Evolutionary conservation across 2,113 vertebrate genomes (phyloP).

Genomic region (Prunella himalayana): DNA sequence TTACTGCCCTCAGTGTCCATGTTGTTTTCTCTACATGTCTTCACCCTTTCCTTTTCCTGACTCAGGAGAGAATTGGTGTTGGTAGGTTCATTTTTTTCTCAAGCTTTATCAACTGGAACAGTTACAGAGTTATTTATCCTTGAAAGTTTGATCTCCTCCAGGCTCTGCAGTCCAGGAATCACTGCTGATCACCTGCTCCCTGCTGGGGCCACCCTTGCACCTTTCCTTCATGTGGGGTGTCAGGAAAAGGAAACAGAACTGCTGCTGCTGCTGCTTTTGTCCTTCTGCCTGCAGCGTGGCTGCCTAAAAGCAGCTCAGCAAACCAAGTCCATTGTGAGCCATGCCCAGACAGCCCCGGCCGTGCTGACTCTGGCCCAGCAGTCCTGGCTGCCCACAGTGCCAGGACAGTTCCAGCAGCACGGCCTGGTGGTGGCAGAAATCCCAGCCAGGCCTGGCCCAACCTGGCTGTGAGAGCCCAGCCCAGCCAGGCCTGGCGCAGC

Average conservation of each 20-base stretch:
- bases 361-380: no score
- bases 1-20: neutral
- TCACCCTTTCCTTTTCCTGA: neutral
- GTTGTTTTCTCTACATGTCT: neutral
- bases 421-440: neutral
- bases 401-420: neutral
- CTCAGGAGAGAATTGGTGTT: fast-evolving
- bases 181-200: no score
- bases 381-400: no score
- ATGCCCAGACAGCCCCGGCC: no score
- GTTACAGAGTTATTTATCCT: neutral
- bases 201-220: fast-evolving
- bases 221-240: no score
- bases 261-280: neutral
- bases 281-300: neutral
- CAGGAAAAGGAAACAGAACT: neutral
- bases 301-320: neutral
- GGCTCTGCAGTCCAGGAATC: neutral
- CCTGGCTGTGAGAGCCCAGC: neutral
- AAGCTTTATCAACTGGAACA: neutral
- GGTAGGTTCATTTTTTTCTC: neutral
- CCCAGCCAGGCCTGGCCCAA: neutral
- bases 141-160: neutral
- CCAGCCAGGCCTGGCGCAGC: no score
- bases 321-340: no score